A percentile compares a stretch with the other conserved stretches of the same genome.
phyloP scores from a whole-genome alignment of 2,113 vertebrate genomes.

The Pluvialis apricaria region DNA sequence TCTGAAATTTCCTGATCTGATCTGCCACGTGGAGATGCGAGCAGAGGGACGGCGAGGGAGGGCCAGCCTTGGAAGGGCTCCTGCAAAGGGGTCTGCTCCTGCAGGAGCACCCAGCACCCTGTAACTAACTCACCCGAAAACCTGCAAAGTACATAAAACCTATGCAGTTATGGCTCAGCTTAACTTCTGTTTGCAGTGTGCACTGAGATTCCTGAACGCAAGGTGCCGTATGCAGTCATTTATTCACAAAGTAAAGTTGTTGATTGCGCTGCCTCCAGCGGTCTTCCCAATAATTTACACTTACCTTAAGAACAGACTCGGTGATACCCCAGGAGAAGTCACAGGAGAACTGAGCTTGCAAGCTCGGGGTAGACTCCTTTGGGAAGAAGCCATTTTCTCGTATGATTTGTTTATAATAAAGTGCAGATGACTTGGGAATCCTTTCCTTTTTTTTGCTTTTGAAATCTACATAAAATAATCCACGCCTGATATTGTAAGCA shows the following conservation, averaged over 20 bases:
- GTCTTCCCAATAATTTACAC: background rate
- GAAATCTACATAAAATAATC: slow-evolving; percentile 91
- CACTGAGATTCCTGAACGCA: background rate
- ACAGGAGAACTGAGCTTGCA: slow-evolving; percentile 85
- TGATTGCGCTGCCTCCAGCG: accelerated
- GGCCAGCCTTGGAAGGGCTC: background rate
- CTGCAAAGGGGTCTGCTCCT: background rate
- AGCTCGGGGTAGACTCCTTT: slow-evolving; percentile 53
- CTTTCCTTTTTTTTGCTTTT: slow-evolving; percentile 76
- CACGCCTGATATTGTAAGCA: slow-evolving; percentile 80
- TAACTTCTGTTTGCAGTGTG: background rate
- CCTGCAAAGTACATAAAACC: background rate
- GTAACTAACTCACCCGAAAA: background rate
- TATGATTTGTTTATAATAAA: slow-evolving; percentile 85
- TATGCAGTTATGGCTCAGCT: background rate
- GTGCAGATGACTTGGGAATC: slow-evolving; percentile 87
- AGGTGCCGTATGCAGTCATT: accelerated
- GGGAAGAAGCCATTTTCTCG: slow-evolving; percentile 82
- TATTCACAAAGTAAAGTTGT: background rate
- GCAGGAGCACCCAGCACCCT: background rate
- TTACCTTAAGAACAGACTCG: slow-evolving; percentile 89
- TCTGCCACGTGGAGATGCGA: accelerated
- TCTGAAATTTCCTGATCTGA: background rate
- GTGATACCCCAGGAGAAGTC: slow-evolving; percentile 93
- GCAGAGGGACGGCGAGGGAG: background rate